Evolutionary conservation across 2,797 vertebrate genomes (phyloP), one percentile per base, ranked within the genome.

Genomic region (Coracias cyanogaster): DNA sequence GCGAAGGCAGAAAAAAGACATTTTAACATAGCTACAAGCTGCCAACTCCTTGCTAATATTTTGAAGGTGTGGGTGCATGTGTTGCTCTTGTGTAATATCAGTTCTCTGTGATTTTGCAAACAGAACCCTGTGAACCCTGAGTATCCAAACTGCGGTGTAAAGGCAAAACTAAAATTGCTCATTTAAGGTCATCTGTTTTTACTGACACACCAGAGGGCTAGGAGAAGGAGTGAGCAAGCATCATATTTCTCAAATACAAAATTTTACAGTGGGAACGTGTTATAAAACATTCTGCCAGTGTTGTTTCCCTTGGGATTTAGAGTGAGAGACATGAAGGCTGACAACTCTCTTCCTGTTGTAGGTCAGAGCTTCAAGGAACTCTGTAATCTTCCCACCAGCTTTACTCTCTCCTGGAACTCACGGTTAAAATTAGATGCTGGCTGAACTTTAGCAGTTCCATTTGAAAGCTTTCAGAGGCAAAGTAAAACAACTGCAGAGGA

Each of bases 361-460:
- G 99, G 99, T 99, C 99, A 99, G 98, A 97, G 98, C 98, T 98
- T 98, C 98, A 98, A 98, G 98, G 97, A 98, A 98, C 98, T 98
- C 98, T 98, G 98, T 98, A 99, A 98, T 98, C 99, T 99, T 99
- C 99, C 99, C 99, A 99, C 98, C 98, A 97, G 98, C 98, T 98
- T 98, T 97, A 96, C 97, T 97, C 97, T 97, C 98, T 98, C 98
- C 98, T 98, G 98, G 97, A 98, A 98, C 98, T 98, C 98, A 98
- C 97, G 98, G 98, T 99, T 99, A 99, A 99, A 99, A 99, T 99
- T 99, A 99, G 98, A 98, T 94, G 88, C 97, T 98, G 97, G 98
- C 97, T 98, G 98, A 98, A 98, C 98, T 98, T 98, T 98, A 96
- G 97, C 96, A 97, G 97, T 98, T 94, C 96, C 95, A 31, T 97